phyloP scores from a whole-genome alignment of 1,140 invertebrate species.

The Babylonia areolata region DNA sequence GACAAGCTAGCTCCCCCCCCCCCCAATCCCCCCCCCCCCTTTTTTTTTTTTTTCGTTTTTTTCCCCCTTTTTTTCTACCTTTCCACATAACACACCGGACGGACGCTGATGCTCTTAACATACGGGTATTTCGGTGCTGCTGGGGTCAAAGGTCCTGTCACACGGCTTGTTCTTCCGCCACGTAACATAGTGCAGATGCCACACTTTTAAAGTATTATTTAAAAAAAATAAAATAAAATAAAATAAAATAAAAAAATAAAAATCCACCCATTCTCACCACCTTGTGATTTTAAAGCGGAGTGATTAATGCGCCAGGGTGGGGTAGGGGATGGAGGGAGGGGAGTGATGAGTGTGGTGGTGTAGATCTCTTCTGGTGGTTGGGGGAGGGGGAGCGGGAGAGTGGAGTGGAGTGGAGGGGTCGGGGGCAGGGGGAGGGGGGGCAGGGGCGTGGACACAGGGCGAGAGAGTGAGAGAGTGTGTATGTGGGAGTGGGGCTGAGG shows the following conservation, averaged over 20 bases:
- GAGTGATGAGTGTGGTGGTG: no score
- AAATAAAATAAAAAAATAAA: no score
- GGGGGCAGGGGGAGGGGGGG: no score
- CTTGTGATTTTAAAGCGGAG: background rate
- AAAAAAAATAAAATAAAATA: no score
- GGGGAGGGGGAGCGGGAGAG: no score
- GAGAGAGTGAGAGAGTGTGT: no score
- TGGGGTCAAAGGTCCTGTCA: constrained; percentile 20
- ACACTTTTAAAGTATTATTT: no score
- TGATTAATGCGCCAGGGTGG: constrained; percentile 17
- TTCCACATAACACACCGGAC: background rate
- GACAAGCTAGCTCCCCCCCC: no score
- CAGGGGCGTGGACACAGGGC: no score
- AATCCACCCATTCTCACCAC: background rate
- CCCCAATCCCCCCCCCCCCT: background rate
- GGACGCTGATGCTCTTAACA: background rate
- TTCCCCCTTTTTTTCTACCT: background rate
- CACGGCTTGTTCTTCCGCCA: constrained; percentile 7
- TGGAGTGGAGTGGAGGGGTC: no score
- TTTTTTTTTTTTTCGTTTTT: background rate
- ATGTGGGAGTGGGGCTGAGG: no score
- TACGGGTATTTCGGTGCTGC: constrained; percentile 20
- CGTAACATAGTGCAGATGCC: constrained; percentile 30
- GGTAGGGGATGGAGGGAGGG: background rate
- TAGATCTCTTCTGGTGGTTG: background rate